Base-by-base conservation (phyloP, 1,140 invertebrate genomes). In the Drosophila fuyamai region DNA sequence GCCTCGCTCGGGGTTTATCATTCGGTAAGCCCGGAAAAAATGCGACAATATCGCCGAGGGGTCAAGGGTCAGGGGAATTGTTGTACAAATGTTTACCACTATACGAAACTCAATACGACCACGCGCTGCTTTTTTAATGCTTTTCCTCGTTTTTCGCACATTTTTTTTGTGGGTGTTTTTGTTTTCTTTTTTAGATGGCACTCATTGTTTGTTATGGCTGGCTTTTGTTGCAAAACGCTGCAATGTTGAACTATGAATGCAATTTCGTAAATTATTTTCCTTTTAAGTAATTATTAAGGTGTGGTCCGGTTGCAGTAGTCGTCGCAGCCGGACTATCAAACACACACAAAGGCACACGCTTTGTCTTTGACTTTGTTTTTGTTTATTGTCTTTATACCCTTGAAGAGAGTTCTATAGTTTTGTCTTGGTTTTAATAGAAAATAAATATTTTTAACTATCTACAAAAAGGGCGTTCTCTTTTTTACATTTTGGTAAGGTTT, bases 261-360 rank as follows among this genome's bases (percentile, higher is more conserved):
- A 91, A 91, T 91, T 91, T 91, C 79, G 89, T 90, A 91, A 91
- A 91, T 91, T 91, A 91, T 91, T 91, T 91, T 91, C 89, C 89
- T 84, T 85, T 84, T 91, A 91, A 91, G 88, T 91, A 91, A 91
- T 91, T 91, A 91, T 91, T 91, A 91, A 91, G 88, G 88, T 91
- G 88, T 85, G 88, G 85, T 81, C 65, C 71, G 83, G 50, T 75
- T 63, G 50, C 70, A 57, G 43, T 60, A 38, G 40, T 50, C 76
- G 50, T 38, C 71, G 61, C 51, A 72, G 68, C 56, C 74, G 55
- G 62, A 65, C 85, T 68, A 82, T 79, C 83, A 80, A 85, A 44
- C 78, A 89, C 81, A 89, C 83, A 88, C 83, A 86, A 82, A 79
- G 73, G 75, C 59, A 72, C 47, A 58, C 65, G 67, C 53, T 68